Base-by-base conservation (phyloP, 2,888 invertebrate species). In the Erannis defoliaria region DNA sequence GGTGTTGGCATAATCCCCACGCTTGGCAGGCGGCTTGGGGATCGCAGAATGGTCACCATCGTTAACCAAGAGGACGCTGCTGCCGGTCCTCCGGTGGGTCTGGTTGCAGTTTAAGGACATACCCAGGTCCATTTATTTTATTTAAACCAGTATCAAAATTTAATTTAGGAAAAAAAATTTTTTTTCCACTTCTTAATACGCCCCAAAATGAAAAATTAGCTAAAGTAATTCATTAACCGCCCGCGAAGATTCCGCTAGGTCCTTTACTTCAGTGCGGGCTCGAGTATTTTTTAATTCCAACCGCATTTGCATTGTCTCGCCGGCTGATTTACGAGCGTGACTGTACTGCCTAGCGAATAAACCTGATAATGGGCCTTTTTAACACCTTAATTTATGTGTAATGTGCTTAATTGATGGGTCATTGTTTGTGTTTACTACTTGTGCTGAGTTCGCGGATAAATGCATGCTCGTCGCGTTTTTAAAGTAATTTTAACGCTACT, bases 171-270 rank as follows among this genome's bases (percentile, higher is more conserved):
- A 23, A 23, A 43, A n/a, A 10, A 10, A 12, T 37, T 26, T 26
- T 26, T 6, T 26, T 26, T 12, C 14, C 2, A 6, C 2, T 37
- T 16, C 74, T 51, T 55, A 85, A 71, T 87, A 19, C 86, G 74
- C 64, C 70, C 80, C 84, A 45, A 61, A 72, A 67, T 75, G 80
- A 80, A 85, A 90, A 91, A 91, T 90, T 90, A 89, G 87, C 86
- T 84, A 86, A 89, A 84, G 89, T 90, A 90, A 92, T 92, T 92
- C 88, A 91, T 92, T 91, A 90, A 91, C 89, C 85, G 81, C 80
- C 80, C 80, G 77, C 88, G 78, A 89, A 91, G 91, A 89, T 89
- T 85, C 84, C 77, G 86, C 79, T 82, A 87, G 90, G 90, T 87
- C 90, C 82, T 84, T 88, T 86, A 89, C 88, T 89, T 89, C 86